Conservation (phyloP, 2,113 vertebrate species). For the Mystacornis crossleyi region DNA sequence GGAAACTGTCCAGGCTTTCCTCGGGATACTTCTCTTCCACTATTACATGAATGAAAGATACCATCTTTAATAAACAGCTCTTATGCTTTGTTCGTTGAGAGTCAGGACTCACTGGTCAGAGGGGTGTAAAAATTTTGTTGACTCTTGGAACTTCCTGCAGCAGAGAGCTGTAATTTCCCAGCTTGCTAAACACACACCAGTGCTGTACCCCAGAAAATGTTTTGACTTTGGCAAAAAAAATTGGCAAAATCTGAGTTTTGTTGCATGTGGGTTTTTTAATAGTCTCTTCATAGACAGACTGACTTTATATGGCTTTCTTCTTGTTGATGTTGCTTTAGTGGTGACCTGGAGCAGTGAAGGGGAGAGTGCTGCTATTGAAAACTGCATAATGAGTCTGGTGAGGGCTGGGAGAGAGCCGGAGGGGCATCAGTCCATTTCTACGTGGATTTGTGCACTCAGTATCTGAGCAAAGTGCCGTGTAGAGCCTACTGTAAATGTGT, state of each 20-base stretch:
- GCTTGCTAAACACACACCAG: background rate
- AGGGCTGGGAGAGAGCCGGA: background rate
- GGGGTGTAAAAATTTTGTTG: background rate
- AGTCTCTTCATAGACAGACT: background rate
- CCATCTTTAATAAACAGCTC: background rate
- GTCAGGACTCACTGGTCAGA: background rate
- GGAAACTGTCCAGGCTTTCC: background rate
- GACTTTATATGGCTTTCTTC: constrained; percentile 5
- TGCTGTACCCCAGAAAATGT: background rate
- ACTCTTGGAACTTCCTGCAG: background rate
- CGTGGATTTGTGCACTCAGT: background rate
- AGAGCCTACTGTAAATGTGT: background rate
- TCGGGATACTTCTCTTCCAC: background rate
- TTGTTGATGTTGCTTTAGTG: background rate
- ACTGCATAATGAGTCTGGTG: background rate
- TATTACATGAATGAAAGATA: background rate
- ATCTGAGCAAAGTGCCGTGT: background rate
- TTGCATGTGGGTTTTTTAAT: background rate
- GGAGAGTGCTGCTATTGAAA: background rate
- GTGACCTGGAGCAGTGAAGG: background rate
- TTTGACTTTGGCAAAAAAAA: background rate
- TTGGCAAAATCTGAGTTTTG: background rate
- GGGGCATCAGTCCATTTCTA: constrained; percentile 29
- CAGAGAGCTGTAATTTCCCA: background rate
- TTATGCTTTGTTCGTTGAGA: background rate